A percentile compares a stretch with the other conserved stretches of the same genome.
Conservation (phyloP, 2,113 vertebrate species). For the Stercorarius parasiticus region DNA sequence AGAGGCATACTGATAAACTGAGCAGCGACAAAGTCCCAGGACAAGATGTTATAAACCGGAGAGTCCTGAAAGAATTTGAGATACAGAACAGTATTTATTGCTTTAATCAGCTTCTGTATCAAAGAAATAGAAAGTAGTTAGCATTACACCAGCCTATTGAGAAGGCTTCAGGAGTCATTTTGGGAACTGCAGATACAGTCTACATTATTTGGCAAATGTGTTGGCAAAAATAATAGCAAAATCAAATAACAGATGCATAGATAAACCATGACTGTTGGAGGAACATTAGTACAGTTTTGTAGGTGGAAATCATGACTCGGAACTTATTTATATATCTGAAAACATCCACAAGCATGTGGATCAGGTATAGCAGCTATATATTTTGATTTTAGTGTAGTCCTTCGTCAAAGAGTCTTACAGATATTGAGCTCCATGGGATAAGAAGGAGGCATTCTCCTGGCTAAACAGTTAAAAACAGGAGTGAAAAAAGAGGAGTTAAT, state of each 20-base stretch:
- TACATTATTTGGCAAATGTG: neutral
- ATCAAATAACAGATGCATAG: neutral
- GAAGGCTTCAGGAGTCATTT: neutral
- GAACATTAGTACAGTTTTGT: neutral
- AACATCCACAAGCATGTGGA: neutral
- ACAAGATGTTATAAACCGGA: neutral
- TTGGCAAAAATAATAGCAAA: neutral
- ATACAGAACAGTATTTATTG: neutral
- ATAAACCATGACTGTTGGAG: neutral
- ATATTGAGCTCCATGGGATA: neutral
- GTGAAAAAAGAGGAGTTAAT: neutral
- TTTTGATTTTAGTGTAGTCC: neutral
- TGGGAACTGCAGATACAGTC: neutral
- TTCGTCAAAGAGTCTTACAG: neutral
- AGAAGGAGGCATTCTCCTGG: neutral
- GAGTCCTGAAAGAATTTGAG: neutral
- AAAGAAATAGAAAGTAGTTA: neutral
- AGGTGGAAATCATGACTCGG: neutral
- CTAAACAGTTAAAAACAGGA: neutral
- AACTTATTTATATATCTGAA: neutral
- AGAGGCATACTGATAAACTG: neutral
- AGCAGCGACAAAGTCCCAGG: neutral
- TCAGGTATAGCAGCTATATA: neutral
- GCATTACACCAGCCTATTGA: neutral
- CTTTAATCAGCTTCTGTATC: neutral